These are phyloP conservation scores for Dryadula phaetusa DNA, from an alignment of 2,888 invertebrate species.

Conservation along the genomic window DNA sequence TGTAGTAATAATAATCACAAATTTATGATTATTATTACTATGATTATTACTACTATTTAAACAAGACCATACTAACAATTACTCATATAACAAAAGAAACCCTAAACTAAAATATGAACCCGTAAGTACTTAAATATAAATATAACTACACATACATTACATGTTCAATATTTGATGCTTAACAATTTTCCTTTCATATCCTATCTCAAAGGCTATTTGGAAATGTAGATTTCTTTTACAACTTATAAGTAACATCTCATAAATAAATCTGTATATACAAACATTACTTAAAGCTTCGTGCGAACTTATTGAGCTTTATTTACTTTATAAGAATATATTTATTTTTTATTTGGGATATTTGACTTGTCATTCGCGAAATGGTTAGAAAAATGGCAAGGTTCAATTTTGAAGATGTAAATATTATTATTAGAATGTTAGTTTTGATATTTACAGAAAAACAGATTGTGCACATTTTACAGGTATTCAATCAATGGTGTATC, in stretches of 20 bases:
- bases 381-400: no score
- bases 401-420: no score
- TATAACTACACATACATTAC: not conserved
- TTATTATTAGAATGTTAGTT: no score
- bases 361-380: no score
- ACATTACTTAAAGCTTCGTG: not conserved
- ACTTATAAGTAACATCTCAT: constrained; percentile 24
- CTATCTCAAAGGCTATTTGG: constrained; percentile 18
- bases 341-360: not conserved
- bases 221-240: constrained; percentile 18
- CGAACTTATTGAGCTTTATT: constrained; percentile 2
- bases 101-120: not conserved
- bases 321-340: constrained; percentile 6
- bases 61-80: no score
- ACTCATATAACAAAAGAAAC: no score
- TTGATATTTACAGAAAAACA: no score
- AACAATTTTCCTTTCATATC: constrained; percentile 15
- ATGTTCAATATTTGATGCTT: constrained; percentile 10
- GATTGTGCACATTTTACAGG: no score
- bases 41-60: no score
- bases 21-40: no score
- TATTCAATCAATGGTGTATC: no score
- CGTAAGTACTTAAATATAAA: not conserved
- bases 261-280: constrained; percentile 26
- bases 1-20: no score